Evolutionary conservation across 1,140 invertebrate genomes (phyloP).

Genomic region (Phenacoccus solenopsis): DNA sequence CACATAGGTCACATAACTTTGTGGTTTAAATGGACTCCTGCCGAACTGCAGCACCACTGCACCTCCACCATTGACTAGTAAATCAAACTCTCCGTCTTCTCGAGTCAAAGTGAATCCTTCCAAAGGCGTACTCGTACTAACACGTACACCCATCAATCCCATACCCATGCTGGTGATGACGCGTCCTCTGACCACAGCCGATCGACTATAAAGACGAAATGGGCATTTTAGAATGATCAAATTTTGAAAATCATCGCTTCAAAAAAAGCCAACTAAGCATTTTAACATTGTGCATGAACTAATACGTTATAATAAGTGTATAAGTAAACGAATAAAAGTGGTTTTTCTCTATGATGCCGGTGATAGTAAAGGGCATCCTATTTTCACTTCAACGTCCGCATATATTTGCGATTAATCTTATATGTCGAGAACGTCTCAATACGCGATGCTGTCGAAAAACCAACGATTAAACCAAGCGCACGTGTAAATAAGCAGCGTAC

Average conservation of each 20-base stretch:
- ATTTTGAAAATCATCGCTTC: not conserved
- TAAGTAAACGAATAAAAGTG: not conserved
- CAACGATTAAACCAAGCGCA: not conserved
- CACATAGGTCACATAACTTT: slow-evolving; percentile 82
- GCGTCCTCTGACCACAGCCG: slow-evolving; percentile 86
- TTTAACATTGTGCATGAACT: not conserved
- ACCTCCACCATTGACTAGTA: slow-evolving; percentile 92
- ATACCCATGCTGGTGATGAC: slow-evolving; percentile 82
- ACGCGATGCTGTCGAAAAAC: not conserved
- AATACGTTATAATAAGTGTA: not conserved
- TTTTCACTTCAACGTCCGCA: too few relatives aligned
- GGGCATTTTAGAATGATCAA: not conserved
- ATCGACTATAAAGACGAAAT: slow-evolving; percentile 55
- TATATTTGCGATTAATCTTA: too few relatives aligned
- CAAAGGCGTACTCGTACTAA: slow-evolving; percentile 73
- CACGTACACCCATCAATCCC: slow-evolving; percentile 84
- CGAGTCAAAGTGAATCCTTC: slow-evolving; percentile 90
- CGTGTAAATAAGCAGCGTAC: not conserved
- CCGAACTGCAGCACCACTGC: slow-evolving; percentile 90
- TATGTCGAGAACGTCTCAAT: too few relatives aligned
- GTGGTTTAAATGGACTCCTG: slow-evolving; percentile 76
- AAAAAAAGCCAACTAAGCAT: not conserved
- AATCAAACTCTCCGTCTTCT: slow-evolving; percentile 88
- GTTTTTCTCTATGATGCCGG: not conserved
- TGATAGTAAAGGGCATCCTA: too few relatives aligned